phyloP scores from a whole-genome alignment of 2,797 vertebrate species.

The Pipistrellus pipistrellus region DNA sequence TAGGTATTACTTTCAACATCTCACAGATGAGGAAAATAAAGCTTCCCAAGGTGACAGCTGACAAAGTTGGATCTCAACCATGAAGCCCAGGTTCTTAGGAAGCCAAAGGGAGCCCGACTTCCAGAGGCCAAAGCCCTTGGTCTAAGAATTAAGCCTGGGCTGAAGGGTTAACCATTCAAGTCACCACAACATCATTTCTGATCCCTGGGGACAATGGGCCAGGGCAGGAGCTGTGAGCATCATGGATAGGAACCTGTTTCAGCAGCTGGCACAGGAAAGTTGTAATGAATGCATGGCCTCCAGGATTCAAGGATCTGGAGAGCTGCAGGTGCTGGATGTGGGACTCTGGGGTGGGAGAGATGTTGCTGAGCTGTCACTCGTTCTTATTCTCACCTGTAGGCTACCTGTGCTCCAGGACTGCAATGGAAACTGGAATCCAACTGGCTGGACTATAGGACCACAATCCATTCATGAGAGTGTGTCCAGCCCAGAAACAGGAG shows the following conservation, averaged over 20 bases:
- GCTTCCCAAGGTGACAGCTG: not conserved
- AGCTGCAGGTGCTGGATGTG: not conserved
- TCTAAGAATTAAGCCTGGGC: not conserved
- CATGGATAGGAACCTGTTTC: not conserved
- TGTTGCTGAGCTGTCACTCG: accelerated
- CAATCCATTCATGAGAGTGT: not conserved
- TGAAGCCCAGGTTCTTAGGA: not conserved
- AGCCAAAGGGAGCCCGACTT: not conserved
- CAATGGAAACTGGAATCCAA: not conserved
- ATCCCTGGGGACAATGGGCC: not conserved
- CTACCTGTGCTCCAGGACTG: accelerated
- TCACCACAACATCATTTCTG: not conserved
- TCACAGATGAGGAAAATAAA: not conserved
- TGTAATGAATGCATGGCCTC: not conserved
- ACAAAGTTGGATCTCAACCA: not conserved
- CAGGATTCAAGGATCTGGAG: not conserved
- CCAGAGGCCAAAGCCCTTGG: not conserved
- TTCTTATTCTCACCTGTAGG: accelerated
- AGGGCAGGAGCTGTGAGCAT: not conserved
- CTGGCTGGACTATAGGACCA: not conserved
- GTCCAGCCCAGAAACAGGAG: not conserved
- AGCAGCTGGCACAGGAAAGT: accelerated
- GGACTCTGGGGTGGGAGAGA: not conserved
- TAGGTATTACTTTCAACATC: not conserved
- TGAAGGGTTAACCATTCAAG: not conserved